Base-by-base conservation (phyloP, 2,113 vertebrate genomes). In the Chamaea fasciata region DNA sequence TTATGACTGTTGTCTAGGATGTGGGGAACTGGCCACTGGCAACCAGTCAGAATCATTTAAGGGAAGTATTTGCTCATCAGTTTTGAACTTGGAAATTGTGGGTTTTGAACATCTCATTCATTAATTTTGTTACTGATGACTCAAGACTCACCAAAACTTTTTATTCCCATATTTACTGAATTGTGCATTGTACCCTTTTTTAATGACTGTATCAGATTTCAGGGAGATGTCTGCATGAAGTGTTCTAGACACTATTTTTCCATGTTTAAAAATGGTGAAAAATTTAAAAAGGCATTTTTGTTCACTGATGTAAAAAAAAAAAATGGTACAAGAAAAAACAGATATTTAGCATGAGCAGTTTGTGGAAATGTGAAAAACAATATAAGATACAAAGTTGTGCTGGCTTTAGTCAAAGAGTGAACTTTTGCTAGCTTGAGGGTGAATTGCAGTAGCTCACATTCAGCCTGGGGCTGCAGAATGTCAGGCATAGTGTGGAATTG, bases 191-290 rank as follows among this genome's bases (percentile, higher is more conserved):
- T 87, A 50, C 50, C 8, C 16, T 75, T 62, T 83, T 76, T 73
- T 33, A 97, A 87, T 30, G 74, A 81, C 41, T 91, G 89, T 92
- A 92, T 63, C 95, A 97, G 95, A 93, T 97, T 97, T 95, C 95
- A 92, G 87, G 64, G 88, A 96, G 76, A 92, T 3, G 65, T 91
- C 89, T 97, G 89, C 77, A 75, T 82, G 55, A 96, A 96, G 56
- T 92, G 41, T 91, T 95, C 95, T 96, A 81, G 85, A 90, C 87
- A 74, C 31, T 80, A 35, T 91, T 95, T 96, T 95, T 88, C 79
- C 87, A 78, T 81, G 87, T 86, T 98, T 97, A 27, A 55, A 83
- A 96, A 95, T 87, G 78, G 46, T 91, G 80, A 94, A 65, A 86
- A 83, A 63, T 79, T 53, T 22, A 7, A 91, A 89, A 64, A 64